phyloP scores from a whole-genome alignment of 2,113 vertebrate species.

The Oreocharis arfaki region DNA sequence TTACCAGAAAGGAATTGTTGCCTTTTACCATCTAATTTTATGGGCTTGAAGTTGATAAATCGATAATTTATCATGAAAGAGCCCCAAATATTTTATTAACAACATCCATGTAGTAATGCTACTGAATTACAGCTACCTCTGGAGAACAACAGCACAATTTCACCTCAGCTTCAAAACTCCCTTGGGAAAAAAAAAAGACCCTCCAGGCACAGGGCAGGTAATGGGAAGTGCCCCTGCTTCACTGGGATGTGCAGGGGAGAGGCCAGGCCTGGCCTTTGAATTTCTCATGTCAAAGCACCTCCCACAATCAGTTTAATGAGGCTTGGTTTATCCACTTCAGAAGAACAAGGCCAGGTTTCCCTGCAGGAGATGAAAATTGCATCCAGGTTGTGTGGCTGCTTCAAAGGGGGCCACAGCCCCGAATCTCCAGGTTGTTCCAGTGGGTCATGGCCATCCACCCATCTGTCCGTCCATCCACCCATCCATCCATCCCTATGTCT shows the following conservation, averaged over 20 bases:
- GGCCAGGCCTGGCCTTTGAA: background rate
- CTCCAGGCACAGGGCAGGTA: background rate
- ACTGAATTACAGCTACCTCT: background rate
- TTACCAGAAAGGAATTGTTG: background rate
- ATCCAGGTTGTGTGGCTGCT: background rate
- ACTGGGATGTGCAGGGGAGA: background rate
- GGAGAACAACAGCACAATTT: background rate
- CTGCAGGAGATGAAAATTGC: constrained; percentile 37
- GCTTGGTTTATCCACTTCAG: background rate
- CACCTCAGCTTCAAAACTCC: background rate
- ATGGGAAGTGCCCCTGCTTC: background rate
- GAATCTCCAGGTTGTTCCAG: background rate
- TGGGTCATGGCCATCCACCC: fast-evolving
- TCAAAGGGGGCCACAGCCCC: background rate
- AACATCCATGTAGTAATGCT: background rate
- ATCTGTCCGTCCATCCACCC: background rate
- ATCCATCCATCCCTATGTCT: background rate
- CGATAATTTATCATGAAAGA: background rate
- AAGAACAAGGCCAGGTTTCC: background rate
- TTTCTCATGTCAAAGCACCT: background rate
- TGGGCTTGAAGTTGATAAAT: background rate
- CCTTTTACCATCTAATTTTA: background rate
- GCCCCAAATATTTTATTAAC: background rate
- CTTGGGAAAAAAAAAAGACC: background rate
- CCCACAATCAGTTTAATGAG: background rate